Evolutionary conservation across 2,113 vertebrate species (phyloP).

Genomic region (Atlantisia rogersi): DNA sequence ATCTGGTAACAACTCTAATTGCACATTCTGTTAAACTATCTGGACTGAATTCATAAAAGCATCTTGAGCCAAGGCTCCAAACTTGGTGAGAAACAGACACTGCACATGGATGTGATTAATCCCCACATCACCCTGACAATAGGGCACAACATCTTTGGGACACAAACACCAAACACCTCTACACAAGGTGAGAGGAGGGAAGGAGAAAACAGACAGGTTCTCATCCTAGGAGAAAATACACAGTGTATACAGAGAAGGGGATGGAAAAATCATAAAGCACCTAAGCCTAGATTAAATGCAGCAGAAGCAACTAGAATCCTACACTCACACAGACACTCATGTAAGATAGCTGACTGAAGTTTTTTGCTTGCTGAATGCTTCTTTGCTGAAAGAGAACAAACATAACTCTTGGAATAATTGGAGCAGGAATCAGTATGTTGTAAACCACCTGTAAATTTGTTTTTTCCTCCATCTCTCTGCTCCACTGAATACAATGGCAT

Average conservation of each 20-base stretch:
- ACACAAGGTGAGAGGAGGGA: too few relatives aligned
- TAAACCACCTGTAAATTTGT: not conserved
- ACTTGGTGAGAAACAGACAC: not conserved
- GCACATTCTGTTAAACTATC: not conserved
- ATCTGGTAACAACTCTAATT: not conserved
- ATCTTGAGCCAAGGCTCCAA: not conserved
- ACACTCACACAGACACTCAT: not conserved
- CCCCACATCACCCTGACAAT: not conserved
- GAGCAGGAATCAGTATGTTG: not conserved
- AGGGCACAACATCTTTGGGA: not conserved
- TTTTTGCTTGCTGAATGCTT: not conserved
- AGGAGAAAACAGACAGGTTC: not conserved
- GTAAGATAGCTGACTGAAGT: not conserved
- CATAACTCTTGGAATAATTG: not conserved
- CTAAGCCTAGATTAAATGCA: not conserved
- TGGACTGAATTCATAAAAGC: not conserved
- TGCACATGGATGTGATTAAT: fast-evolving
- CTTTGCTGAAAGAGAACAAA: not conserved
- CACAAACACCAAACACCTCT: not conserved
- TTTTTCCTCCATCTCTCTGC: not conserved
- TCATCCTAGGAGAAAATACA: not conserved
- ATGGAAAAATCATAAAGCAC: not conserved
- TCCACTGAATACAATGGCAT: not conserved
- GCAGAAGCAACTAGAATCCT: not conserved
- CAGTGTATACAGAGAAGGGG: not conserved